Base-by-base conservation (phyloP, 2,888 invertebrate species). In the Tenthredo scrophulariae region DNA sequence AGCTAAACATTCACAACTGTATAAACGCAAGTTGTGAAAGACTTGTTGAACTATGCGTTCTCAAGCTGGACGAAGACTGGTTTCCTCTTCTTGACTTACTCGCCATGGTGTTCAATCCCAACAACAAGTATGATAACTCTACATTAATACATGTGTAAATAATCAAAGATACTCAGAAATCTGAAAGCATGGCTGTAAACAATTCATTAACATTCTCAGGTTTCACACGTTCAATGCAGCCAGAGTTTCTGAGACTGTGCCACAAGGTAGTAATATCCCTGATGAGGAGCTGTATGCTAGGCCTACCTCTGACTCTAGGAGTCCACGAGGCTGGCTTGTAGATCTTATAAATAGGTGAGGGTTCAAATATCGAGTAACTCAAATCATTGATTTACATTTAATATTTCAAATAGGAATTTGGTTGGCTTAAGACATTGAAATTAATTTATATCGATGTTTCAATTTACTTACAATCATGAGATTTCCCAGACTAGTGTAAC, bases 1-100 rank as follows among this genome's bases (percentile, higher is more conserved):
- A 99, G 94, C 96, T 96, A 91, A 99, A 99, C 94, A 99, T 99
- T 92, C 99, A 99, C 93, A 97, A 97, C 93, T 98, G 98, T 94
- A 99, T 99, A 90, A 96, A 98, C 91, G 97, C 97, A 91, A 99
- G 99, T 93, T 98, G 98, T 92, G 97, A 98, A 93, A 97, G 97
- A 93, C 95, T 99, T 90, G 96, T 99, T 88, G 98, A 98, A 94
- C 95, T 99, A 89, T 98, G 98, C 94, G 98, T 98, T 88, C 95
- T 97, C 90, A 99, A 99, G 94, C 95, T 99, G 93, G 95, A 95
- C 85, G 96, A 97, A 89, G 98, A 99, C 94, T 98, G 98, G 96
- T 97, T 98, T 91, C 97, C 98, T 91, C 95, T 99, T 89, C 94
- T 99, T 90, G 98, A 99, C 93, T 95, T 99, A 89, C 94, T 99